phyloP scores from a whole-genome alignment of 1,140 invertebrate species.

The Drosophila repleta region DNA sequence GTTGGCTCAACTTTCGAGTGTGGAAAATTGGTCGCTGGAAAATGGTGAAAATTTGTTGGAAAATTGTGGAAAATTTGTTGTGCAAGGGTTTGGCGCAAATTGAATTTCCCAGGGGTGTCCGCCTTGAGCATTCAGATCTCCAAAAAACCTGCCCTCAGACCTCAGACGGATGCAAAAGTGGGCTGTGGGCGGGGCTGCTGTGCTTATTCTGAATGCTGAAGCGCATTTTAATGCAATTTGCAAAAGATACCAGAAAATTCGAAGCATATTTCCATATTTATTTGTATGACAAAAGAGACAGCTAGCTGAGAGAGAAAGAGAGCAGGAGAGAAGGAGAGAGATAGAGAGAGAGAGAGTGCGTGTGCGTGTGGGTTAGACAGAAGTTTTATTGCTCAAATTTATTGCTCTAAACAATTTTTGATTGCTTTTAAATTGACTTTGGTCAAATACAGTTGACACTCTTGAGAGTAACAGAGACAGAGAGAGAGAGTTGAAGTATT shows the following conservation, averaged over 20 bases:
- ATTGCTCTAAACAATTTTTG: background rate
- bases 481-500: background rate
- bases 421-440: constrained; percentile 14
- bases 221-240: constrained; percentile 27
- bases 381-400: background rate
- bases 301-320: background rate
- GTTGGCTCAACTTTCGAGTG: constrained; percentile 51
- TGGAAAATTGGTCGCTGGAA: too few relatives aligned
- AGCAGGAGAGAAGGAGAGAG: background rate
- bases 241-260: constrained; percentile 16
- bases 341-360: background rate
- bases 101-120: constrained; percentile 39
- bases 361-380: background rate
- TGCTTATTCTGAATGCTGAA: constrained; percentile 23
- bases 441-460: background rate
- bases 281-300: background rate
- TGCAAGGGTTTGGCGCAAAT: constrained; percentile 35
- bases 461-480: background rate
- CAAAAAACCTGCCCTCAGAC: background rate
- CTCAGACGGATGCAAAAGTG: constrained; percentile 7
- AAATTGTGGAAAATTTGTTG: constrained; percentile 38
- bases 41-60: constrained; percentile 48
- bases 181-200: background rate
- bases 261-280: constrained; percentile 20
- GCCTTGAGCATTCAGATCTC: constrained; percentile 24